These are phyloP conservation scores for Nycteola revayana DNA, from an alignment of 2,888 invertebrate genomes.

Conservation along the genomic window DNA sequence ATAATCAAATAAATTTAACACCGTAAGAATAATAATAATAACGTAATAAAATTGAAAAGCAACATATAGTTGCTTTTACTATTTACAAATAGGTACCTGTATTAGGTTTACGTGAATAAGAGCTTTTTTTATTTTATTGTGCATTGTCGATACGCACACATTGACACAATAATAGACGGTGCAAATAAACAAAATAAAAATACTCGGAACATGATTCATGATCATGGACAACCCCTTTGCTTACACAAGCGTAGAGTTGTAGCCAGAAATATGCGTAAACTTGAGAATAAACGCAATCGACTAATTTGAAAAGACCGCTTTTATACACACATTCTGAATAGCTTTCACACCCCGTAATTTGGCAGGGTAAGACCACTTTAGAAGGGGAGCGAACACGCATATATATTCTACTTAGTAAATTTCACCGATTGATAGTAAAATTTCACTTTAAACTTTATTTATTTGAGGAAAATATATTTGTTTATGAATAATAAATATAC, in stretches of 20 bases:
- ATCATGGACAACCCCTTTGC: slow-evolving; percentile 30
- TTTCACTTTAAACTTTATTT: too few species aligned
- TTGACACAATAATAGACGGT: too few species aligned
- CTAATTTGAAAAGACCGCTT: slow-evolving; percentile 29
- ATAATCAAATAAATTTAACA: too few species aligned
- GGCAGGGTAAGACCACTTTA: slow-evolving; percentile 42
- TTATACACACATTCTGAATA: slow-evolving; percentile 21
- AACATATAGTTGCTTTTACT: too few species aligned
- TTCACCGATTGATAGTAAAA: slow-evolving; percentile 30
- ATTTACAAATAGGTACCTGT: too few species aligned
- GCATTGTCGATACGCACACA: too few species aligned
- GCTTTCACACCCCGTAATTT: slow-evolving; percentile 38
- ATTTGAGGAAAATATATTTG: too few species aligned
- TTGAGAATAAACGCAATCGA: slow-evolving; percentile 33
- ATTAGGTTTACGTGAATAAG: too few species aligned
- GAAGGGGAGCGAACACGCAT: slow-evolving; percentile 31
- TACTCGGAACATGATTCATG: slow-evolving; percentile 42
- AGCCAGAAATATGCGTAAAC: slow-evolving; percentile 13
- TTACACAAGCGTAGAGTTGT: slow-evolving; percentile 12
- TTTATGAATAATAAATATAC: too few species aligned
- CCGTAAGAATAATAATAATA: too few species aligned
- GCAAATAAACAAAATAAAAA: slow-evolving; percentile 23
- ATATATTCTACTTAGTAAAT: slow-evolving; percentile 50
- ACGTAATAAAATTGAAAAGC: too few species aligned
- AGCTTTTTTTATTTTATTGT: too few species aligned